A percentile compares a stretch with the other conserved stretches of the same genome.
phyloP scores from a whole-genome alignment of 2,797 vertebrate genomes.

The Stomatorhinus walkeri region DNA sequence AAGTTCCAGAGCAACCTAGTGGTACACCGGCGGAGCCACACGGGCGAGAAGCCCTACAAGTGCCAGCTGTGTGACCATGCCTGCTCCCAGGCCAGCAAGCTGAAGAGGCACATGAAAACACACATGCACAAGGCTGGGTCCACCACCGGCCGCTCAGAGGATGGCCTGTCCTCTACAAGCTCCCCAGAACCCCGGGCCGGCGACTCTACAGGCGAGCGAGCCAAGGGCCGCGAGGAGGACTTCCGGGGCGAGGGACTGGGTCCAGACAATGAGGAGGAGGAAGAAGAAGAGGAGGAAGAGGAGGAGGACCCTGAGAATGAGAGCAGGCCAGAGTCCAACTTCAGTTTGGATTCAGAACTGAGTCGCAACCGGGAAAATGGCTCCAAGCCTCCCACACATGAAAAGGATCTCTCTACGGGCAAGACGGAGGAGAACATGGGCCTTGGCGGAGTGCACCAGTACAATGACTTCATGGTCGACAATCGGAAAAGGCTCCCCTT shows the following conservation, averaged over 20 bases:
- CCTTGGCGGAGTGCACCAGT: slow-evolving; percentile 54
- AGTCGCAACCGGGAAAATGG: slow-evolving; percentile 55
- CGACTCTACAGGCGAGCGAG: slow-evolving; percentile 59
- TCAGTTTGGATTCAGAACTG: slow-evolving; percentile 82
- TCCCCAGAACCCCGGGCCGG: slow-evolving; percentile 71
- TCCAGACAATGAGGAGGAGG: slow-evolving; percentile 51
- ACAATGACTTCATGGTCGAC: slow-evolving; percentile 59
- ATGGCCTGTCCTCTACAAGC: slow-evolving; percentile 67
- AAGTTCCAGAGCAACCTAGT: slow-evolving; percentile 99
- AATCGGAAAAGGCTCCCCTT: slow-evolving; percentile 62
- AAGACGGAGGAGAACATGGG: slow-evolving; percentile 58
- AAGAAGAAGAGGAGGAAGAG: slow-evolving; percentile 56
- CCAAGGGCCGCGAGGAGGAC: slow-evolving; percentile 61
- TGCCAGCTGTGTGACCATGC: slow-evolving; percentile 97
- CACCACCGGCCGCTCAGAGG: slow-evolving; percentile 73
- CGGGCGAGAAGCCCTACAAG: slow-evolving; percentile 96
- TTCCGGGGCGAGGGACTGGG: slow-evolving; percentile 60
- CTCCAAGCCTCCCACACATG: slow-evolving; percentile 67
- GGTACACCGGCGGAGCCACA: slow-evolving; percentile 96
- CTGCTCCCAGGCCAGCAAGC: slow-evolving; percentile 98
- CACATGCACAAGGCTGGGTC: slow-evolving; percentile 94
- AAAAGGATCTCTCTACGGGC: slow-evolving; percentile 57
- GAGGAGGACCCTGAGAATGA: slow-evolving; percentile 82
- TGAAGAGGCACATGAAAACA: slow-evolving; percentile 99
- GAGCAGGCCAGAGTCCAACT: slow-evolving; percentile 85